Base-by-base conservation (phyloP, 2,888 invertebrate genomes). In the Thumatha senex region DNA sequence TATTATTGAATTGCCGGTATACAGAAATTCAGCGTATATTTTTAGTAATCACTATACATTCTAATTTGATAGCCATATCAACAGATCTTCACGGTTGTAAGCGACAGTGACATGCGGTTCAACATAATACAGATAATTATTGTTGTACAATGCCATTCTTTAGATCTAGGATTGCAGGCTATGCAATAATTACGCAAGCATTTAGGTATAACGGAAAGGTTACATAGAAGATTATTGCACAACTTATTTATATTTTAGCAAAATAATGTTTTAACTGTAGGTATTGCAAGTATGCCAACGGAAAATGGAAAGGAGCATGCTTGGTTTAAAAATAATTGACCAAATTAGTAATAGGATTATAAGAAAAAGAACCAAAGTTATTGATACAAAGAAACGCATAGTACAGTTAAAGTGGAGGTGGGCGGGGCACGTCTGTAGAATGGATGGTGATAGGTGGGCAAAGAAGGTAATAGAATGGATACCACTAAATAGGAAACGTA, bases 81-180 rank as follows among this genome's bases (percentile, higher is more conserved):
- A 63, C 56, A 56, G 55, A 62, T 58, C 66, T 77, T 76, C 76
- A 71, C 71, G 77, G 60, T 66, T 63, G 43, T 67, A 61, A 63
- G 48, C 45, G 13, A 63, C 63, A 73, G 47, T 52, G 73, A 74
- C 61, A 5, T 24, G 62, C 61, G 63, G 72, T 72, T 71, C 67
- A 69, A 67, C 60, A 62, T 68, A 72, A 75, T 72, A 67, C 58
- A 62, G 18, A 5, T 68, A 71, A 74, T 72, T 68, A 72, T 70
- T 65, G 65, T 65, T 65, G 63, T 65, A 50, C 58, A 56, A 56
- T 55, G 54, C 50, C 43, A 57, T 64, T 64, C 57, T 53, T 49
- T 51, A 48, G 54, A 63, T 48, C 67, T 29, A 31, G 39, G 46
- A 63, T 64, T 57, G 61, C 61, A 55, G 53, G 51, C 49, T 44